Evolutionary conservation across 2,113 vertebrate species (phyloP), one percentile per base, ranked within the genome.

Genomic region (Otus sunia): DNA sequence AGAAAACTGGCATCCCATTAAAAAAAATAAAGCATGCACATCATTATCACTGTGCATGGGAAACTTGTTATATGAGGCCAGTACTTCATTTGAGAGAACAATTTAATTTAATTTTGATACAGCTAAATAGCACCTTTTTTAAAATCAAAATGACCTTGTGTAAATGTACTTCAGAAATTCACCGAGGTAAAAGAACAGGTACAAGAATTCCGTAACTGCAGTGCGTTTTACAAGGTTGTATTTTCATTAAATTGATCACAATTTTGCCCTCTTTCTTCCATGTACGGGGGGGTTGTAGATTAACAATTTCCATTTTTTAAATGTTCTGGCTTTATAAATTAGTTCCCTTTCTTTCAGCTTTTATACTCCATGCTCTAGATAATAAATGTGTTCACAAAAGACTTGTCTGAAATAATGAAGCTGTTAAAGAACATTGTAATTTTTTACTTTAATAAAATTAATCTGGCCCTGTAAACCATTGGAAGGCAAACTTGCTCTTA

Each of bases 401-500:
- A 80, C 94, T 92, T 92, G 89, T 96, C 94, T 95, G 94, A 97
- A 97, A 97, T 96, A 97, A 98, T 93, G 84, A 98, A 96, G 92
- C 81, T 92, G 86, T 96, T 98, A 97, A 96, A 86, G 83, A 96
- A 85, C 92, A 92, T 96, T 95, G 67, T 87, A 88, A 91, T 96
- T 95, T 97, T 97, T 95, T 94, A 95, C 96, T 97, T 96, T 96
- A 96, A 97, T 97, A 98, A 98, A 98, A 97, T 97, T 96, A 97
- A 97, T 97, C 92, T 96, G 81, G 64, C 78, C 86, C 79, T 90
- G 92, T 97, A 97, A 98, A 97, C 94, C 74, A 93, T 94, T 90
- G 85, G 90, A 96, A 97, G 95, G 81, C 86, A 92, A 92, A 88
- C 96, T 96, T 95, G 56, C 82, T 94, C 89, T 97, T 76, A 93